These are phyloP conservation scores for Drosophila dives DNA, from an alignment of 2,888 invertebrate species.

Conservation along the genomic window DNA sequence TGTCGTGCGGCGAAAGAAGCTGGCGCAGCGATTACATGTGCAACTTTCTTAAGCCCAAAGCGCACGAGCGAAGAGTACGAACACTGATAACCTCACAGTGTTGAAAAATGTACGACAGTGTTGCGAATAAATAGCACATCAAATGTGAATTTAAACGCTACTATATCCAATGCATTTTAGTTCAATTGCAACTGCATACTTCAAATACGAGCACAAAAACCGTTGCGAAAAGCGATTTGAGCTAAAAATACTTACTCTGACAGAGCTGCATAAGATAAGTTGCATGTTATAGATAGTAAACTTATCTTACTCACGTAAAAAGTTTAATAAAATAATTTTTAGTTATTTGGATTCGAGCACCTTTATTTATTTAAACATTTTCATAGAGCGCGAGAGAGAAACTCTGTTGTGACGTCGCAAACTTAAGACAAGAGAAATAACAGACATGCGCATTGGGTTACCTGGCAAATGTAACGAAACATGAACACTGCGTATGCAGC, in stretches of 20 bases:
- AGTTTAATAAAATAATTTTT: neutral
- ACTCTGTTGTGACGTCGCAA: constrained; percentile 24
- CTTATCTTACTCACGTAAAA: neutral
- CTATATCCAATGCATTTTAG: neutral
- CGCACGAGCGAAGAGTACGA: constrained; percentile 30
- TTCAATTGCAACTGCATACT: neutral
- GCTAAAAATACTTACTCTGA: neutral
- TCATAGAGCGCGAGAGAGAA: neutral
- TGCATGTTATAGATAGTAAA: neutral
- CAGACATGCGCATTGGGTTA: constrained; percentile 10
- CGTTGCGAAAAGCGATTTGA: constrained; percentile 16
- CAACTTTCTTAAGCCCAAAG: constrained; percentile 32
- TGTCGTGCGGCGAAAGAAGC: constrained; percentile 10
- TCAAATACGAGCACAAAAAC: neutral
- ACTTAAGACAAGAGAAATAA: neutral
- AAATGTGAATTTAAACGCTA: neutral
- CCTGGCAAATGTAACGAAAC: constrained; percentile 6
- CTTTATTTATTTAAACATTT: constrained; percentile 1
- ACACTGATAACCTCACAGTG: constrained; percentile 43
- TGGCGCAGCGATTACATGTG: constrained; percentile 31
- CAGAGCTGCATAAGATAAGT: neutral
- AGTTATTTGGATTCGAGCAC: too few species aligned
- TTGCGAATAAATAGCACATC: neutral
- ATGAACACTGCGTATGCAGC: constrained; percentile 23
- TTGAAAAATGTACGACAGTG: constrained; percentile 27